These are phyloP conservation scores for Prochilodus magdalenae DNA, from an alignment of 2,113 vertebrate species.

Conservation along the genomic window DNA sequence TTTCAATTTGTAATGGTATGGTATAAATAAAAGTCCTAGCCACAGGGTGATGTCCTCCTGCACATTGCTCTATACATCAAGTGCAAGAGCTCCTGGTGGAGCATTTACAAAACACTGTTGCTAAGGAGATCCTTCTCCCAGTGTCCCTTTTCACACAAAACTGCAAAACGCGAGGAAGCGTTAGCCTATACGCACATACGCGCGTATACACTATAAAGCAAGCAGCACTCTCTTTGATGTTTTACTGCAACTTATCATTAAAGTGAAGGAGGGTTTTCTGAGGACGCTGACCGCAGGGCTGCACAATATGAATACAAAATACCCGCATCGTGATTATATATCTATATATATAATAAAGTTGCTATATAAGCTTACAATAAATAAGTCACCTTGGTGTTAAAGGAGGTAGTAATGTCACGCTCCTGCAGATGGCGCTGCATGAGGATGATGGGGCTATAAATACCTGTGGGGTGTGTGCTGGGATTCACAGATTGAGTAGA, in stretches of 20 bases:
- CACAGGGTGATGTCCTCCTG: not conserved
- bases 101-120: conserved; percentile 14
- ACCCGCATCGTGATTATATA: not conserved
- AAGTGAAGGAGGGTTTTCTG: not conserved
- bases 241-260: not conserved
- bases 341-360: too few relatives aligned
- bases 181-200: not conserved
- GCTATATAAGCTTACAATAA: too few relatives aligned
- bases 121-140: conserved; percentile 13
- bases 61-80: conserved; percentile 25
- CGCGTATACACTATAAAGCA: not conserved
- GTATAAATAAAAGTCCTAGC: conserved; percentile 31
- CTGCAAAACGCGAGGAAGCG: conserved; percentile 10
- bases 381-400: too few relatives aligned
- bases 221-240: not conserved
- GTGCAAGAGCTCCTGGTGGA: conserved; percentile 19
- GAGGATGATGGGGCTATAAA: too few relatives aligned
- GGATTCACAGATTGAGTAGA: too few relatives aligned
- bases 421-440: too few relatives aligned
- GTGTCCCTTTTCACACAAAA: not conserved
- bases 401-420: too few relatives aligned
- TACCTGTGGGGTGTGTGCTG: too few relatives aligned
- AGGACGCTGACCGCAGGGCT: not conserved
- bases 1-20: conserved; percentile 6
- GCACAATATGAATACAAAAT: not conserved